Conservation (phyloP, 2,888 invertebrate genomes). For the Ceramica pisi region DNA sequence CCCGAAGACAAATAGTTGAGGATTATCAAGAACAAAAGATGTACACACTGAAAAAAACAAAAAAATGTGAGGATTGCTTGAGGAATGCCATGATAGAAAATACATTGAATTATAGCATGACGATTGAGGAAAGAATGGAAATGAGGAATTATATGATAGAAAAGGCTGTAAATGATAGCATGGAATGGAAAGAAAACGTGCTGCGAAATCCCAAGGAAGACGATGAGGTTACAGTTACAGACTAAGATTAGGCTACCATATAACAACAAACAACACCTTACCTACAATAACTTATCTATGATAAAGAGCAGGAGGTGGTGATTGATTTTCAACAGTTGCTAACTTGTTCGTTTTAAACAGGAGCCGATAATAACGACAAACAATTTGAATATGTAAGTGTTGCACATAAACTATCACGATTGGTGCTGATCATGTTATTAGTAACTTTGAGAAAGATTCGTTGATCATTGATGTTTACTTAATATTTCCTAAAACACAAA, state of each 20-base stretch:
- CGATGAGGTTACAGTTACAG: not conserved
- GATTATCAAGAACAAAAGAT: not conserved
- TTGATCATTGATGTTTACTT: not conserved
- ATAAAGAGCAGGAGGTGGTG: no score
- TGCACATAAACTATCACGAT: not conserved
- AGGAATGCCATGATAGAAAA: not conserved
- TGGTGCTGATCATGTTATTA: not conserved
- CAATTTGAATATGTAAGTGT: not conserved
- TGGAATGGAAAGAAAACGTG: no score
- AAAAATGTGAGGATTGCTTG: not conserved
- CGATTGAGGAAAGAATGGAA: not conserved
- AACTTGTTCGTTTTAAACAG: not conserved
- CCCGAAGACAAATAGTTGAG: not conserved
- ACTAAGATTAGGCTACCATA: not conserved
- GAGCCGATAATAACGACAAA: not conserved
- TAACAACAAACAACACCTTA: no score
- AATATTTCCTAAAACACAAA: not conserved
- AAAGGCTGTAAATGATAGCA: no score
- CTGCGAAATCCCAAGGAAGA: not conserved
- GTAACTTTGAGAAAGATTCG: not conserved
- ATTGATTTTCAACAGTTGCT: not conserved
- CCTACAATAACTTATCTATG: no score
- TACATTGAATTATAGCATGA: not conserved
- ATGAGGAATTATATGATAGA: no score
- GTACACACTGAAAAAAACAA: not conserved